Evolutionary conservation across 1,140 invertebrate species (phyloP).

Genomic region (honey bee (Apis mellifera)): DNA sequence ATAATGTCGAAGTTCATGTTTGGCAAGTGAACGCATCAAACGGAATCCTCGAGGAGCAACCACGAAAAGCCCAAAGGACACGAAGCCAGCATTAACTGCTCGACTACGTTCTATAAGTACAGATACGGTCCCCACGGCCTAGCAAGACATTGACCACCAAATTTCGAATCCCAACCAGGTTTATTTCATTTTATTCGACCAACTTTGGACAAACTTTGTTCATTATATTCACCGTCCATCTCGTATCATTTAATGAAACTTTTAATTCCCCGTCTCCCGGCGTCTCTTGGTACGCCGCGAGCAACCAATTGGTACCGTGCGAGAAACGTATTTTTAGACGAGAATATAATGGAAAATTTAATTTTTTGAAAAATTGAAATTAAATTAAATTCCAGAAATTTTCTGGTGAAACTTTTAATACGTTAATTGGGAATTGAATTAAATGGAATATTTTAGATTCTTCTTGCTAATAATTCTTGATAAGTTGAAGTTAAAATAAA

Average conservation of each 20-base stretch:
- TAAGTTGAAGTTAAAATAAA: too few relatives aligned
- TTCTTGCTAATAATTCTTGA: too few relatives aligned
- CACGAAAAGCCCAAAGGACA: slow-evolving; percentile 4
- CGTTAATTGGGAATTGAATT: too few relatives aligned
- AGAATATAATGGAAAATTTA: too few relatives aligned
- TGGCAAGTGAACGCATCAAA: slow-evolving; percentile 3
- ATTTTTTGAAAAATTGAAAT: too few relatives aligned
- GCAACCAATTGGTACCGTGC: slow-evolving; percentile 24
- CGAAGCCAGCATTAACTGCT: slow-evolving; percentile 5
- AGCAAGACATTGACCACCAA: slow-evolving; percentile 11
- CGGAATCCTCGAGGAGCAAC: slow-evolving; percentile 6
- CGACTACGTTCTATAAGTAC: background rate
- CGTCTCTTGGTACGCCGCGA: slow-evolving; percentile 10
- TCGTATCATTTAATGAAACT: slow-evolving; percentile 40
- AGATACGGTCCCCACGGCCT: background rate
- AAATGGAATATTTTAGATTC: too few relatives aligned
- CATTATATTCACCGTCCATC: slow-evolving; percentile 21
- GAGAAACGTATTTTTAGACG: background rate
- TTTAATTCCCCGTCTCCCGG: slow-evolving; percentile 23
- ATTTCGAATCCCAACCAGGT: slow-evolving; percentile 8
- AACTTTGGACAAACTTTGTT: slow-evolving; percentile 30
- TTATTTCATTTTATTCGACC: slow-evolving; percentile 5
- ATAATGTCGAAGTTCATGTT: background rate
- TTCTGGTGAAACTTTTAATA: too few relatives aligned
- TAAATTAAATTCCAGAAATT: too few relatives aligned